Evolutionary conservation across 2,797 vertebrate species (phyloP).

Genomic region (Chiroxiphia lanceolata): DNA sequence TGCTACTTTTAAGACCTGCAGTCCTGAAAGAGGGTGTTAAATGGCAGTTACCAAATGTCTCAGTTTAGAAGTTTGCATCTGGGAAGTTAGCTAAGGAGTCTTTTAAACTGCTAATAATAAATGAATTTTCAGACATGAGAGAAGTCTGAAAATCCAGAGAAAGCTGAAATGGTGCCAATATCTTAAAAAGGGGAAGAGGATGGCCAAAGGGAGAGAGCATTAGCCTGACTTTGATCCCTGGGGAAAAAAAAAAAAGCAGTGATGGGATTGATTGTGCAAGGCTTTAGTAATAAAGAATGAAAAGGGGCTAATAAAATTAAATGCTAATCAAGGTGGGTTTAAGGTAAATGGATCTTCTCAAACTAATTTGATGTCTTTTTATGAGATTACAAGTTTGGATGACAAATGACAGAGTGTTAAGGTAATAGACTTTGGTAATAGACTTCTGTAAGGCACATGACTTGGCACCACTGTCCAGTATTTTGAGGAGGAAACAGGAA

Average conservation of each 20-base stretch:
- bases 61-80: not conserved
- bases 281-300: slow-evolving; percentile 45
- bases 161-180: not conserved
- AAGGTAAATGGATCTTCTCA: slow-evolving; percentile 34
- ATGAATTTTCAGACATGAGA: not conserved
- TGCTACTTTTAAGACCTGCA: not conserved
- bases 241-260: not conserved
- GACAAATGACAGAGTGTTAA: slow-evolving; percentile 40
- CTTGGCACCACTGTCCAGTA: not conserved
- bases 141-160: not conserved
- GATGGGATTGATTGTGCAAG: not conserved
- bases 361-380: slow-evolving; percentile 40
- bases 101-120: not conserved
- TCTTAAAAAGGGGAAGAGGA: not conserved
- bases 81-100: not conserved
- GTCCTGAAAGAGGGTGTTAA: not conserved
- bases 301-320: slow-evolving; percentile 59
- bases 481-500: slow-evolving; percentile 8
- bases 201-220: not conserved
- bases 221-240: not conserved
- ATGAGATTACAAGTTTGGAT: slow-evolving; percentile 38
- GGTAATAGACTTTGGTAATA: slow-evolving; percentile 43
- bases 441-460: slow-evolving; percentile 50
- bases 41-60: not conserved
- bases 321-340: slow-evolving; percentile 45